Base-by-base conservation (phyloP, 2,888 invertebrate genomes). In the Caenorhabditis sulstoni region DNA sequence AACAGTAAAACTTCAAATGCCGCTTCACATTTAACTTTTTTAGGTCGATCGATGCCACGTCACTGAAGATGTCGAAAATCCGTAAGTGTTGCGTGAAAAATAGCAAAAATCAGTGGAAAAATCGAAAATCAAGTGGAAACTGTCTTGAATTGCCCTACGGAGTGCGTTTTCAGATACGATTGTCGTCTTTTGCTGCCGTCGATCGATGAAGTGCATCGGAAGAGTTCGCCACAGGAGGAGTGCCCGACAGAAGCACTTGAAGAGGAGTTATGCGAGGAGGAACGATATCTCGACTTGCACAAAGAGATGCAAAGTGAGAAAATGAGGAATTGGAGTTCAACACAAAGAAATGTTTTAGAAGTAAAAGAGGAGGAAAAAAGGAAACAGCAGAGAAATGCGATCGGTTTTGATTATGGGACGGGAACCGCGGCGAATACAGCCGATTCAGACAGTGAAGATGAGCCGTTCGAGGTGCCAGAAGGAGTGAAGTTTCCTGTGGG, bases 181-280 rank as follows among this genome's bases (percentile, higher is more conserved):
- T 83, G 85, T 59, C 88, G 89, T 9, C 83, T 89, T 18, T 85
- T 86, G 29, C 71, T 90, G 22, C 52, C 76, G n/a, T 78, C 82
- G 9, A 58, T 86, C 12, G 65, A 71, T 18, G 66, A 50, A 9
- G 52, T 62, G 64, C 77, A 94, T 65, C 93, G 93, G 59, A 95
- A 95, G 91, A 53, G 58, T 3, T 93, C 94, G 55, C 95, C 95
- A 91, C 62, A 68, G 1, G 81, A 80, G 20, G 75, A 81, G 11
- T 84, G 81, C 55, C 77, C 83, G 11, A 84, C 85, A 16, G 88
- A 88, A 57, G 92, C 93, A 85, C 93, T 94, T 79, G 93, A 96
- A 83, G 98, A 99, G 91, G 94, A 94, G 89, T 92, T 95, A 67
- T 97, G 97, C 91, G 97, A 99, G 91, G 95, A 96, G 90, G 98